Evolutionary conservation across 2,113 vertebrate species (phyloP), one percentile per base, ranked within the genome.

Genomic region (Agapornis roseicollis): DNA sequence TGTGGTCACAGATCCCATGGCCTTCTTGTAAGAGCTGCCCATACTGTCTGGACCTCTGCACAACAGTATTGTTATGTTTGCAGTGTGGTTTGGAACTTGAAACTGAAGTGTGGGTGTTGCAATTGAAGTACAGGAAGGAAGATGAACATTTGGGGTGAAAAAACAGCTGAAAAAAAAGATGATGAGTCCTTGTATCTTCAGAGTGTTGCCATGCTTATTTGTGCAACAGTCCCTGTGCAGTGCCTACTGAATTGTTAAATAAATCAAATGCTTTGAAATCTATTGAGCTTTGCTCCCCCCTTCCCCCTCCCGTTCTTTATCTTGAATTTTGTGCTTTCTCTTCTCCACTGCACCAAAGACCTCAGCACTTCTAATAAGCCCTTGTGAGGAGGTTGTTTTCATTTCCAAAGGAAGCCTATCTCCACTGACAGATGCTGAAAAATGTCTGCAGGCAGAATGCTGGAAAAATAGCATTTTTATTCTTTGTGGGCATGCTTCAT

Each of bases 401-500:
- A 41, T 91, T 96, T 94, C 86, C 65, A 87, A 50, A 94, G 72
- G 61, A 68, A 66, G 35, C 83, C 52, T 55, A 10, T 87, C 49
- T 91, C 27, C 2, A 25, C 55, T 83, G 87, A 77, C 52, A 85
- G 93, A 85, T 50, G 72, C 96, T 88, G 94, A 88, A 76, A 70
- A 89, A 92, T 53, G 25, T 85, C 90, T 93, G 74, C 49, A 78
- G 94, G 94, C 94, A 85, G 47, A 78, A 88, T 28, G 41, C 85
- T 71, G 41, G 90, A 76, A 76, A 94, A 80, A 42, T 31, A 94
- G 85, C 46, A 42, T 41, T 83, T 85, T 82, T 25, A 66, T 82
- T 80, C 85, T 71, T 89, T 33, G 60, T 76, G 85, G 94, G 63
- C 73, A 76, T 74, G 63, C 79, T 81, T 66, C 35, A 8, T 78